Evolutionary conservation across 2,888 invertebrate genomes (phyloP), one percentile per base, ranked within the genome.

Genomic region (Reticulitermes lucifugus): DNA sequence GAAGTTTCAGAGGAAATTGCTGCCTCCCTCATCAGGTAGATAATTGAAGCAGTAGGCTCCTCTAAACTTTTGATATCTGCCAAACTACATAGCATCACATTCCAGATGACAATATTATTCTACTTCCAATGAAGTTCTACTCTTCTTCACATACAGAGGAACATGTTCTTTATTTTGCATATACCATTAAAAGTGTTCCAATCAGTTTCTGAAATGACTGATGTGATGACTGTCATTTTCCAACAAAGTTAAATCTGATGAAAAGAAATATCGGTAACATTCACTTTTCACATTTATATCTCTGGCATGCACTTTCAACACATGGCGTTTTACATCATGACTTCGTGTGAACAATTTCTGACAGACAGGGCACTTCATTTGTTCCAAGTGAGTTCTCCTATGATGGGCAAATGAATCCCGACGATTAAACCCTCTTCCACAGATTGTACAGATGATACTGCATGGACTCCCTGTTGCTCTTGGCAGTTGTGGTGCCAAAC

Each of bases 301-400:
- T 25, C 21, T 73, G 21, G 73, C 73, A 41, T 85, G 85, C 22
- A 85, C 81, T 21, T 25, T 35, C 25, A 77, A 55, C 12, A 84
- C 93, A 51, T 86, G 86, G n/a, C 55, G 70, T 55, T 80, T 79
- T 83, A 86, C 85, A 70, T 77, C 84, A 51, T 79, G 73, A 29
- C 79, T 85, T 25, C 94, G 90, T 87, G 93, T 94, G 89, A 94
- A 94, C 86, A 93, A 92, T 87, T 93, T 91, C 87, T 92, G 92
- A 88, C 94, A 94, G 84, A 94, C 93, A 21, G 94, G 94, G 88
- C 94, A 94, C 88, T 93, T 93, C 43, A 94, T 94, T 90, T 94
- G 93, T 55, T 94, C 94, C 81, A 92, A 93, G 88, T 94, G 94
- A 79, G 93, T 92, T 89, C 93, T 93, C 90, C 93, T 93, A 89